Percentiles rank a stretch among this genome's conserved stretches.
Evolutionary conservation across 2,888 invertebrate genomes (phyloP).

Genomic region (Drosophila yooni): DNA sequence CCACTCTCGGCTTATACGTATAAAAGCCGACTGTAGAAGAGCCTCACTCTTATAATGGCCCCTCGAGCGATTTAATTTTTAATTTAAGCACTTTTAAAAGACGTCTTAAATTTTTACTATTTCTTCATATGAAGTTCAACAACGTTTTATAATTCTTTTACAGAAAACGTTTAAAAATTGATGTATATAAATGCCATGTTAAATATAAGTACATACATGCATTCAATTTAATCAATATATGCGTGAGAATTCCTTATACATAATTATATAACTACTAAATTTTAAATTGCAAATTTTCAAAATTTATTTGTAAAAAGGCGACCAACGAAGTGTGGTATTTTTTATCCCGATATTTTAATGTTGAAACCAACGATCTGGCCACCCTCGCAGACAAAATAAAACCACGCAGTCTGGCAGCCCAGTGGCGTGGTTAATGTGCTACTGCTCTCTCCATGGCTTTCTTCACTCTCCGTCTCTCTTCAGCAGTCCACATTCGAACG

Average conservation of each 20-base stretch:
- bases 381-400: not conserved
- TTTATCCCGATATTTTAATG: not conserved
- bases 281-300: not conserved
- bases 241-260: not conserved
- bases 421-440: slow-evolving; percentile 44
- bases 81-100: not conserved
- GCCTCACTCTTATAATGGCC: slow-evolving; percentile 5
- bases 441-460: slow-evolving; percentile 59
- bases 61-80: not conserved
- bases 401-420: slow-evolving; percentile 35
- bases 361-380: not conserved
- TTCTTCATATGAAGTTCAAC: not conserved
- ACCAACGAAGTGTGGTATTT: not conserved
- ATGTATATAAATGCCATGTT: not conserved
- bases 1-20: not conserved
- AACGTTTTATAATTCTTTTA: not conserved
- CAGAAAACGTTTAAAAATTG: not conserved
- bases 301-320: not conserved
- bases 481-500: slow-evolving; percentile 67
- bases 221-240: not conserved
- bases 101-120: not conserved
- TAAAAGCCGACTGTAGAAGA: not conserved
- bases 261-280: not conserved
- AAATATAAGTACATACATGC: not conserved
- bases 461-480: slow-evolving; percentile 68